Evolutionary conservation across 2,888 invertebrate genomes (phyloP), one percentile per base, ranked within the genome.

Genomic region (Kuschelorhynchus macadamiae): DNA sequence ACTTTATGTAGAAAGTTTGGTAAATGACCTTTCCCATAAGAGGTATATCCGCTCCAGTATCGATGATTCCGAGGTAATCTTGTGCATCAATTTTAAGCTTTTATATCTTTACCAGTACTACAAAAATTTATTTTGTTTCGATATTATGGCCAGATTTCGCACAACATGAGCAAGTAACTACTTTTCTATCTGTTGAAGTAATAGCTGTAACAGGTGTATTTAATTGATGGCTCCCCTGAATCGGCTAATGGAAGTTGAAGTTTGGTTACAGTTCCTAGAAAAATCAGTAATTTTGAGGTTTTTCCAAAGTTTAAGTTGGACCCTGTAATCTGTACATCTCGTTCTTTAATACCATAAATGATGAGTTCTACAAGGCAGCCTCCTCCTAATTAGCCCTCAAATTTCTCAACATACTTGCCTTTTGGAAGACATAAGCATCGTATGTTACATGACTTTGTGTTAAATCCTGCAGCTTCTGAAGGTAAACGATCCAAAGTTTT

Each of bases 371-470:
- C 66, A 39, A 71, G 44, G 61, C 76, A 47, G 20, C n/a, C 16
- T 70, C 71, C 30, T 69, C 41, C 75, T 74, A 76, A 32, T 56
- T 46, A 12, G 53, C 74, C 5, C 72, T 50, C n/a, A 75, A 41
- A 62, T 72, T 73, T 67, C 67, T 67, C 7, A 76, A 50, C 39
- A 71, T 39, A 14, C 59, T 20, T 1, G 49, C 49, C 30, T 74
- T 76, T 61, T 75, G 14, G 33, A 73, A 71, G 14, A 75, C 72
- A 68, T 76, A 74, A 1, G 65, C 44, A 20, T 64, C 69, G 33
- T 74, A 75, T 4, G 71, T 74, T 73, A 49, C 57, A 71, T 1
- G 25, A 17, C 21, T 47, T 25, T 33, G 68, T 72, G 59, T 66
- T 70, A 42, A 70, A 74, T 5, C 18, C 50, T 17, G 36, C 36